Conservation (phyloP, 2,113 vertebrate genomes). For the Calidris pugnax region DNA sequence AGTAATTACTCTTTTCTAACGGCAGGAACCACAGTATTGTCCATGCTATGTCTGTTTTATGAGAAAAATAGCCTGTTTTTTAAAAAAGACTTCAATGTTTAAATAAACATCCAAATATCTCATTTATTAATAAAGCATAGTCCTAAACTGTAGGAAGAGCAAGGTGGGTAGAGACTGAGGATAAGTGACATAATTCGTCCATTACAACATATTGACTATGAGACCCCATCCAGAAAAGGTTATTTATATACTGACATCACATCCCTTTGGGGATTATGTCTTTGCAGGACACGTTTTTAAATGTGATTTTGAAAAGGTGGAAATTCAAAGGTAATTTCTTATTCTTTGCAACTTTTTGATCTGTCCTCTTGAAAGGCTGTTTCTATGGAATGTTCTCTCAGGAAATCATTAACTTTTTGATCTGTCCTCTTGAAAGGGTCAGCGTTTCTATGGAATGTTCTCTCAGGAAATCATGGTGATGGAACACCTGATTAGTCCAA, state of each 20-base stretch:
- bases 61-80: conserved; percentile 53
- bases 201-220: not conserved
- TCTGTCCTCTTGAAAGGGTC: not conserved
- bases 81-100: conserved; percentile 25
- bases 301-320: not conserved
- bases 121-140: conserved; percentile 27
- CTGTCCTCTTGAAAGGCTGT: not conserved
- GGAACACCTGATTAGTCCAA: not conserved
- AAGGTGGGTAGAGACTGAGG: not conserved
- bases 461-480: not conserved
- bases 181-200: not conserved
- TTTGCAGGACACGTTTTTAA: not conserved
- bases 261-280: not conserved
- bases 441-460: not conserved
- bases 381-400: not conserved
- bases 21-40: conserved; percentile 65
- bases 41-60: conserved; percentile 50
- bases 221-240: not conserved
- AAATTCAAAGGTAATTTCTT: not conserved
- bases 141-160: not conserved
- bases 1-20: conserved; percentile 74
- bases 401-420: not conserved
- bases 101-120: conserved; percentile 14
- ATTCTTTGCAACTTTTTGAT: not conserved
- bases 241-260: not conserved